A percentile compares a stretch with the other conserved stretches of the same genome.
Evolutionary conservation across 2,797 vertebrate species (phyloP).

Genomic region (Ctenopoma multispine): DNA sequence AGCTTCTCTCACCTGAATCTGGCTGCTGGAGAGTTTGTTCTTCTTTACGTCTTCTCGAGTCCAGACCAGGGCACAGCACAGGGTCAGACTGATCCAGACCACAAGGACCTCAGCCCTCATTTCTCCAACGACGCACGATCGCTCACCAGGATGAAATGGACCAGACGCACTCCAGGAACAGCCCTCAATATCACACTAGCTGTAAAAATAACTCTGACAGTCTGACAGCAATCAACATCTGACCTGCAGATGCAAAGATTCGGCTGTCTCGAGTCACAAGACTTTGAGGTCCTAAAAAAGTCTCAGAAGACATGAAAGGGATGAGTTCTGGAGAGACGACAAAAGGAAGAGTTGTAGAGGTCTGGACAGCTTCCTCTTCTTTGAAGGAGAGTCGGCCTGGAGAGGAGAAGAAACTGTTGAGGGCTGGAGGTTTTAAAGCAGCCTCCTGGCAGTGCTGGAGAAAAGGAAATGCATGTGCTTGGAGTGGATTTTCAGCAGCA

Average conservation of each 20-base stretch:
- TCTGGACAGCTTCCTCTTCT: constrained; percentile 47
- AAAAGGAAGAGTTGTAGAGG: constrained; percentile 39
- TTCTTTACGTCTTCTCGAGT: constrained; percentile 9
- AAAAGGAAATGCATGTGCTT: constrained; percentile 56
- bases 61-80: constrained; percentile 42
- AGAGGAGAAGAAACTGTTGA: constrained; percentile 40
- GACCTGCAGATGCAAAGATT: constrained; percentile 60
- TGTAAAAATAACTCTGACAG: constrained; percentile 21
- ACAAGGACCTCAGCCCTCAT: constrained; percentile 68
- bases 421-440: constrained; percentile 47
- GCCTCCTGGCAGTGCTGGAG: constrained; percentile 29
- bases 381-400: constrained; percentile 27
- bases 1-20: constrained; percentile 28
- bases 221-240: constrained; percentile 45
- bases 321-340: constrained; percentile 21
- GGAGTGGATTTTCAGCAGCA: constrained; percentile 42
- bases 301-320: constrained; percentile 35
- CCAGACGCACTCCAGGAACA: not conserved
- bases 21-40: constrained; percentile 5
- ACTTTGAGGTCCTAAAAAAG: constrained; percentile 16
- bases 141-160: not conserved
- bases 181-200: constrained; percentile 3
- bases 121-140: not conserved
- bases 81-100: constrained; percentile 38
- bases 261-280: constrained; percentile 6